Evolutionary conservation across 2,113 vertebrate genomes (phyloP).

Genomic region (Elephantulus edwardii): DNA sequence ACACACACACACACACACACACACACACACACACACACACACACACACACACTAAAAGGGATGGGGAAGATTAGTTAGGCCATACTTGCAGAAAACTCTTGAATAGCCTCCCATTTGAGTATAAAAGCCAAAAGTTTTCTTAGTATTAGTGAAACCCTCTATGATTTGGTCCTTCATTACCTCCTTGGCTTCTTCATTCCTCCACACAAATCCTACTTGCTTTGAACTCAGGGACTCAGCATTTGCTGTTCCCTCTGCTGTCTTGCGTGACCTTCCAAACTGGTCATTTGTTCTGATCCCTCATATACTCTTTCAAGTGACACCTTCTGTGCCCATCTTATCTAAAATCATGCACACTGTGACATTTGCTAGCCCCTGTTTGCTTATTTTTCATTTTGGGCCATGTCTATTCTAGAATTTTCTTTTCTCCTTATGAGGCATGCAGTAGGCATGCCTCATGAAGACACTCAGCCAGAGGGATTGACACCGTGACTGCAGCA

Average conservation of each 20-base stretch:
- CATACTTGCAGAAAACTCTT: background rate
- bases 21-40: background rate
- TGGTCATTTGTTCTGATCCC: background rate
- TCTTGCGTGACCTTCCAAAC: background rate
- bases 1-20: background rate
- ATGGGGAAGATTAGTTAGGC: background rate
- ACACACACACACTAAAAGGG: background rate
- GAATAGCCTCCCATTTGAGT: background rate
- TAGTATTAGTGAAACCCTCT: background rate
- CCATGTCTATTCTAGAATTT: no score
- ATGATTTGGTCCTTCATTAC: background rate
- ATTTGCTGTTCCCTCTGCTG: background rate
- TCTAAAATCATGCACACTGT: background rate
- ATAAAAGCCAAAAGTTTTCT: background rate
- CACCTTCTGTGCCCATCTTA: background rate
- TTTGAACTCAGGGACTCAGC: background rate
- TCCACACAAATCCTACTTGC: background rate
- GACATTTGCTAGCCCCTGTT: background rate
- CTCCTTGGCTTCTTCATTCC: background rate
- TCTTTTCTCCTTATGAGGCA: no score
- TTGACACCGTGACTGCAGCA: no score
- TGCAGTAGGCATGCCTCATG: no score
- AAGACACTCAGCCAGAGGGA: no score
- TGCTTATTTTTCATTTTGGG: no score
- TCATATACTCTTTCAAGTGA: conserved; percentile 9